A percentile compares a stretch with the other conserved stretches of the same genome.
These are phyloP conservation scores for Drosophila villosipedis DNA, from an alignment of 2,888 invertebrate species.

Conservation along the genomic window DNA sequence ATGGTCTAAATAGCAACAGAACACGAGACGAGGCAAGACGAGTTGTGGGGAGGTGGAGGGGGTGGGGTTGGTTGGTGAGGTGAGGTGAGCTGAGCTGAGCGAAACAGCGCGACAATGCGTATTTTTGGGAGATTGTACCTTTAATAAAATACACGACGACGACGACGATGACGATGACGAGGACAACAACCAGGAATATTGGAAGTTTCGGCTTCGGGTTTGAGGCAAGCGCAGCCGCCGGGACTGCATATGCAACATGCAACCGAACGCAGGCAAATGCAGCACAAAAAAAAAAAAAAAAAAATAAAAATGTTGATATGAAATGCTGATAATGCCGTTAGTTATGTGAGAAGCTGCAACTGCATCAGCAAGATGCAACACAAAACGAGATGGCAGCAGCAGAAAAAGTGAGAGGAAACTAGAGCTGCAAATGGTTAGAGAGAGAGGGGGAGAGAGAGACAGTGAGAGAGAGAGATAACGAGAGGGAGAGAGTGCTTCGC, in stretches of 20 bases:
- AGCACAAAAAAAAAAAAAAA: slow-evolving; percentile 5
- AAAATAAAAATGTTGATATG: background rate
- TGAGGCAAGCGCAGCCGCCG: slow-evolving; percentile 16
- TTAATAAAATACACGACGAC: slow-evolving; percentile 59
- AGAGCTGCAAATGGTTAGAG: background rate
- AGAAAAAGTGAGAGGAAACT: background rate
- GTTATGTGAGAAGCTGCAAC: slow-evolving; percentile 16
- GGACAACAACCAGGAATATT: slow-evolving; percentile 42
- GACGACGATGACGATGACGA: background rate
- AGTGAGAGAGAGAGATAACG: background rate
- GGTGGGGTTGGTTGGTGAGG: background rate
- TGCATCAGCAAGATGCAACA: slow-evolving; percentile 21
- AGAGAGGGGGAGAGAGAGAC: background rate
- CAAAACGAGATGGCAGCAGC: slow-evolving; percentile 12
- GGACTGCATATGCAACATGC: slow-evolving; percentile 7
- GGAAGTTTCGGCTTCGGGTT: slow-evolving; percentile 53
- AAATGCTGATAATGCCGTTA: slow-evolving; percentile 30
- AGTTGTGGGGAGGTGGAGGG: background rate
- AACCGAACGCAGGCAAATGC: slow-evolving; percentile 14
- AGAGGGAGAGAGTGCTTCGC: background rate
- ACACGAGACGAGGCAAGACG: slow-evolving; percentile 17
- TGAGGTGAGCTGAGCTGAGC: background rate
- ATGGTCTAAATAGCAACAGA: slow-evolving; percentile 72
- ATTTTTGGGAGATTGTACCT: slow-evolving; percentile 62
- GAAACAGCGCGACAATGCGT: slow-evolving; percentile 18